Evolutionary conservation across 2,888 invertebrate species (phyloP).

Genomic region (Lasioglossum pauxillum): DNA sequence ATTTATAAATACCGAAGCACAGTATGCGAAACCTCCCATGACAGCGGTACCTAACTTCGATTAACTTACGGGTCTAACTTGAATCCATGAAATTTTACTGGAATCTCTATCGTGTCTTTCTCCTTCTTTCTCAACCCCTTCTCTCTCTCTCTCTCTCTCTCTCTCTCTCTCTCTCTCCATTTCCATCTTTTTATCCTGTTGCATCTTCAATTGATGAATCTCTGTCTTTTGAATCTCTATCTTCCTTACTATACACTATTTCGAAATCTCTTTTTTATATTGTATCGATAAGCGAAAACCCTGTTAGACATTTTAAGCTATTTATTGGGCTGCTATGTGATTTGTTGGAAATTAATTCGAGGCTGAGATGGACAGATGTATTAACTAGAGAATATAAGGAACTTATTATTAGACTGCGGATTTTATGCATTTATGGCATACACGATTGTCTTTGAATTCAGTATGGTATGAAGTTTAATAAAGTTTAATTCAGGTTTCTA

Average conservation of each 20-base stretch:
- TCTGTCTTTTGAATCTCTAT: constrained; percentile 23
- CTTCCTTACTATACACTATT: constrained; percentile 12
- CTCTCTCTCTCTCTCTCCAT: neutral
- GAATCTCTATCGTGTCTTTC: constrained; percentile 28
- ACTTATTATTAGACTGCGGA: constrained; percentile 19
- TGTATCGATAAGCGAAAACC: constrained; percentile 60
- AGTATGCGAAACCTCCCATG: constrained; percentile 55
- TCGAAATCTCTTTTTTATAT: constrained; percentile 40
- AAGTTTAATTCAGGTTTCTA: constrained; percentile 19
- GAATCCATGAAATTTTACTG: constrained; percentile 52
- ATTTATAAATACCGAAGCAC: constrained; percentile 62
- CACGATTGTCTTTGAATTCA: constrained; percentile 16
- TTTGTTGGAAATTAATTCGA: constrained; percentile 75
- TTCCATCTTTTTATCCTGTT: neutral
- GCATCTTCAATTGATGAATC: neutral
- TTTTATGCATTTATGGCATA: constrained; percentile 19
- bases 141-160: neutral
- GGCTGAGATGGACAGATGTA: constrained; percentile 28
- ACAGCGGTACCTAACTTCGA: constrained; percentile 62
- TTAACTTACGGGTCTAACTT: constrained; percentile 59
- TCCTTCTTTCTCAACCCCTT: neutral
- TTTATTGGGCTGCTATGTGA: constrained; percentile 78
- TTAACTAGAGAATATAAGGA: constrained; percentile 14
- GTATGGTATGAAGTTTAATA: constrained; percentile 22
- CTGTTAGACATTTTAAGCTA: constrained; percentile 75